A percentile compares a stretch with the other conserved stretches of the same genome.
Evolutionary conservation across 2,888 invertebrate genomes (phyloP).

Genomic region (Rhingia campestris): DNA sequence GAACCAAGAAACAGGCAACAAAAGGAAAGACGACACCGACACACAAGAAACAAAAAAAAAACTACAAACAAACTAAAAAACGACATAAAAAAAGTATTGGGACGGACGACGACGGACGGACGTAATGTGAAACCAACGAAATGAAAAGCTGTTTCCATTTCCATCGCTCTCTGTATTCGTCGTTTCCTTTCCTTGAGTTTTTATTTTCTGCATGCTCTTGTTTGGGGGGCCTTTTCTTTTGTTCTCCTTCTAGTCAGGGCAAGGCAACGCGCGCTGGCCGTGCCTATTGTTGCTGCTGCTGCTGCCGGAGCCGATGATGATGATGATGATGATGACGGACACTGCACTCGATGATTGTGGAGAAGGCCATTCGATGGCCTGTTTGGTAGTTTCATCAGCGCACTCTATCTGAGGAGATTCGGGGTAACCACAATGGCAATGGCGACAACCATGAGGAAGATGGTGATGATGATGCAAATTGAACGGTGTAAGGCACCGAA

Average conservation of each 20-base stretch:
- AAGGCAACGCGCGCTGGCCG: slow-evolving; percentile 41
- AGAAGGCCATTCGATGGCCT: slow-evolving; percentile 59
- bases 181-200: slow-evolving; percentile 4
- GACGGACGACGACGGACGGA: slow-evolving; percentile 13
- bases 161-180: slow-evolving; percentile 10
- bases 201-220: background rate
- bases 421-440: slow-evolving; percentile 60
- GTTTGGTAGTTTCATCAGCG: slow-evolving; percentile 36
- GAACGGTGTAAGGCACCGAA: slow-evolving; percentile 1
- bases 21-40: slow-evolving; percentile 56
- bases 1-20: slow-evolving; percentile 29
- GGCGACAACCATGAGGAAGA: slow-evolving; percentile 48
- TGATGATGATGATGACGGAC: slow-evolving; percentile 49
- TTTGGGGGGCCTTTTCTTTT: slow-evolving; percentile 1
- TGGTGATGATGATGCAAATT: slow-evolving; percentile 42
- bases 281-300: slow-evolving; percentile 26
- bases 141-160: slow-evolving; percentile 59
- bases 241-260: background rate
- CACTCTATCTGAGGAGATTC: slow-evolving; percentile 37
- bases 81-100: slow-evolving; percentile 6
- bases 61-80: slow-evolving; percentile 16
- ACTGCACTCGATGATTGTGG: slow-evolving; percentile 56
- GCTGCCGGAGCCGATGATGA: slow-evolving; percentile 42
- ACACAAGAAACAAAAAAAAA: slow-evolving; percentile 31
- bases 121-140: slow-evolving; percentile 58